Evolutionary conservation across 2,888 invertebrate species (phyloP), one percentile per base, ranked within the genome.

Genomic region (Arrhopalites spinosus): DNA sequence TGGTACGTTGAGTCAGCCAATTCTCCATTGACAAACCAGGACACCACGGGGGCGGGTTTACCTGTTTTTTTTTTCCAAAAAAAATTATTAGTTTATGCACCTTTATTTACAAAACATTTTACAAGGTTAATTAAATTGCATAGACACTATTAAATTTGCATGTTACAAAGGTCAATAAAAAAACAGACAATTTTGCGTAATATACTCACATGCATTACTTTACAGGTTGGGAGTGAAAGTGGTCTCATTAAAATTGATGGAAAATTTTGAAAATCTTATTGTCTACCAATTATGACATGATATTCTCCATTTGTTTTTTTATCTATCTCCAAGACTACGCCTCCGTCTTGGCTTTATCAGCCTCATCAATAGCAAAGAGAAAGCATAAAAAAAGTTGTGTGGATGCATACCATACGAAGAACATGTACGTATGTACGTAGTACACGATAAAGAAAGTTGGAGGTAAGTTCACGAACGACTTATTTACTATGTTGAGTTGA

Each of bases 11-110:
- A 78, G 74, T 83, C 83, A 69, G 80, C 81, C 76, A 83, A 76
- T 72, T 79, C 81, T 64, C 81, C 81, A 73, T 82, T 82, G 74
- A 82, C 81, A 78, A 79, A 81, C 81, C 81, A 82, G 45, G 79
- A 79, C 56, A 82, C 81, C 64, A 78, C 73, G 50, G 82, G 81
- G 69, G 79, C 80, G 59, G 82, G 82, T 75, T 84, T 83, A 36
- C 86, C 85, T 85, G 82, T 43, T 80, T 80, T 50, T 50, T 11
- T 15, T 11, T 11, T 45, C 7, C 45, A 45, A 7, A 45, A 45
- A 45, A 45, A 15, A 56, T 20, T 20, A 56, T n/a, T 56, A 8
- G 23, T 7, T 56, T n/a, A 20, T 20, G 23, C n/a, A 2, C 23
- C 20, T 23, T 17, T 56, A 1, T n/a, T 56, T 56, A 20, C 7